Base-by-base conservation (phyloP, 2,888 invertebrate genomes). In the Arctia plantaginis region DNA sequence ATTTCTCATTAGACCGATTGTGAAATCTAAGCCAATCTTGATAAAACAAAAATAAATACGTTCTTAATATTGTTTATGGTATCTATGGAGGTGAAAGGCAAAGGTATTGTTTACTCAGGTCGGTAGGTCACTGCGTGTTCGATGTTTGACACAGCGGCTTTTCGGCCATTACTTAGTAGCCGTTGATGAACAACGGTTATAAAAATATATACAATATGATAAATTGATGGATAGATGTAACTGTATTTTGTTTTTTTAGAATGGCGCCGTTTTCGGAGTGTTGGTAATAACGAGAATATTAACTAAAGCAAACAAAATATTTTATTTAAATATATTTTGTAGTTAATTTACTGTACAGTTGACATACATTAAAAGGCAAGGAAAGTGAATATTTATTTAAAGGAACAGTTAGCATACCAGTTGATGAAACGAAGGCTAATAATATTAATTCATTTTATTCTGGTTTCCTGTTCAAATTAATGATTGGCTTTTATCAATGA, bases 101-200 rank as follows among this genome's bases (percentile, higher is more conserved):
- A 76, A 74, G 72, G 85, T 83, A 86, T 86, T 86, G 86, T 86
- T 86, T 87, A 84, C 86, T 73, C 79, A 82, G 83, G 86, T 87
- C 86, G 83, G 12, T 68, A 69, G 85, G 82, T 83, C 84, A 85
- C 44, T 74, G 82, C 78, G 80, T 80, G 86, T 82, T 80, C 75
- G 78, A 77, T 82, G 86, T 80, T 80, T 78, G 80, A 79, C 80
- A 85, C 84, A 82, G 76, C 82, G 79, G 59, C 80, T 79, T 84
- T 84, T 84, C 73, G 77, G 44, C 77, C 80, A 84, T 84, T 84
- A 84, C 79, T 84, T 84, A 85, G 79, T 82, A 86, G 84, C 84
- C 75, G 68, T 27, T 80, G 79, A 84, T 82, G 79, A 79, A 83
- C 80, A 69, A 65, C 70, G 73, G 71, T 65, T 76, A 83, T 80